Base-by-base conservation (phyloP, 2,113 vertebrate genomes). In the Chaenogobius annularis region DNA sequence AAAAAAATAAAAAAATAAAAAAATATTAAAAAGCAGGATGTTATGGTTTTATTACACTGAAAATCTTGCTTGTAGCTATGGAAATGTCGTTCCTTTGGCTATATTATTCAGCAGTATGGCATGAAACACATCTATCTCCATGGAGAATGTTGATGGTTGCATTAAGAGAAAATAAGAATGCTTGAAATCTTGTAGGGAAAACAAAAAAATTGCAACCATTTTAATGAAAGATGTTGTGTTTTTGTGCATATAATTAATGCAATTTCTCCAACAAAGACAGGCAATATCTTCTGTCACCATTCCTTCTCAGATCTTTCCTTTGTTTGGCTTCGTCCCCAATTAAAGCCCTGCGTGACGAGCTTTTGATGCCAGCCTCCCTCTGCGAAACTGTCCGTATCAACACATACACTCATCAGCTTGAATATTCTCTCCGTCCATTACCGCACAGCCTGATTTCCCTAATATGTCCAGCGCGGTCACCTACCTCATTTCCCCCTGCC, bases 311-410 rank as follows among this genome's bases (percentile, higher is more conserved):
- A 58, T 78, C 69, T 52, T 55, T 5, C 65, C 35, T 65, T 77
- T 64, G 80, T 73, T 69, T 63, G 31, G 66, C 56, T 71, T 82
- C 66, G 79, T 77, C 68, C 63, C 65, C 46, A 72, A 70, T 81
- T 68, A 74, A 70, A 81, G 66, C 66, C 15, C 20, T 20, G 50
- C 65, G 13, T 1, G 54, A 59, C 54, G 64, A 72, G 52, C 72
- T 40, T 72, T 35, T 75, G 73, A 78, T 72, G 73, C 48, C 64
- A 65, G 48, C 68, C 3, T 75, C 31, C 52, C 79, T 75, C 47
- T 20, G 73, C 75, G 66, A 82, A 80, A 78, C 72, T 55, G 56
- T 75, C 74, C 70, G 73, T 80, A 87, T 78, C 66, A 77, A 75
- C 61, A 70, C 69, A 48, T 72, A 37, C 12, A 43, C 13, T 75